Evolutionary conservation across 2,888 invertebrate species (phyloP).

Genomic region (Coelogynopora nodosa): DNA sequence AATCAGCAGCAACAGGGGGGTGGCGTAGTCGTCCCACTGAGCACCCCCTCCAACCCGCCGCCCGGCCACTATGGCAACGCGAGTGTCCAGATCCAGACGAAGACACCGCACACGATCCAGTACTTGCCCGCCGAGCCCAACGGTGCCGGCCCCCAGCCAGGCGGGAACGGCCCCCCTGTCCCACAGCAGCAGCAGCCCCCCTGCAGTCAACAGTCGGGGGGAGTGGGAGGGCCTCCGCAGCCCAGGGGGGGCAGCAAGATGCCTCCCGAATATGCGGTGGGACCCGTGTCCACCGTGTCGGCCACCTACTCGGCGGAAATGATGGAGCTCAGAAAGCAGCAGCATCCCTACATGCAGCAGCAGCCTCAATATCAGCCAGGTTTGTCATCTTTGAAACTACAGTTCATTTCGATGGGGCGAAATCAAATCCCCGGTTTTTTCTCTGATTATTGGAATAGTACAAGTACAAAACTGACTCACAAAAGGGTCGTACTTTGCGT

Average conservation of each 20-base stretch:
- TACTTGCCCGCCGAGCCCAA: constrained; percentile 86
- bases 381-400: neutral
- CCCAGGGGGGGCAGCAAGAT: neutral
- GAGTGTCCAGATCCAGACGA: constrained; percentile 84
- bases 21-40: neutral
- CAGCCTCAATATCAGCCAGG: neutral
- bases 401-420: too few relatives aligned
- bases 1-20: neutral
- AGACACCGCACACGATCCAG: constrained; percentile 94
- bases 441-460: too few relatives aligned
- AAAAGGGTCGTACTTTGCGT: too few relatives aligned
- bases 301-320: neutral
- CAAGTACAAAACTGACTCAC: too few relatives aligned
- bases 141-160: neutral
- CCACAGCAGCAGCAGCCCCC: neutral
- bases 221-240: neutral
- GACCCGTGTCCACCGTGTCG: neutral
- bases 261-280: neutral
- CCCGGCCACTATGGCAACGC: constrained; percentile 65
- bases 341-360: constrained; percentile 17
- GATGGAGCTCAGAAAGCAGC: neutral
- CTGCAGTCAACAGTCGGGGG: neutral
- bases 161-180: neutral
- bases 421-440: too few relatives aligned
- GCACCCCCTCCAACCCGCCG: neutral